Evolutionary conservation across 2,888 invertebrate species (phyloP).

Genomic region (Deilephila elpenor): DNA sequence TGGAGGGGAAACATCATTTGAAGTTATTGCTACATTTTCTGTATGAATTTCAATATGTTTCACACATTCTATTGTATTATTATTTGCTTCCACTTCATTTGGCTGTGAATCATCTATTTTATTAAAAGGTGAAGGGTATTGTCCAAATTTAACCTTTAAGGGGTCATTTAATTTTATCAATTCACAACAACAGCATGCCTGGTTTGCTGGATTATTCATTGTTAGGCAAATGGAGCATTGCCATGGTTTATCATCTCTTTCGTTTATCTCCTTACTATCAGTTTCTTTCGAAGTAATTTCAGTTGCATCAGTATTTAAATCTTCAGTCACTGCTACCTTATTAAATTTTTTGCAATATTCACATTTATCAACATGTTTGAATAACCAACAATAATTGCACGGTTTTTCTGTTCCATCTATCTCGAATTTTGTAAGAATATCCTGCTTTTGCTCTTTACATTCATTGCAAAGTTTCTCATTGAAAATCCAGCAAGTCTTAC

Average conservation of each 20-base stretch:
- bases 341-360: conserved; percentile 50
- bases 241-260: conserved; percentile 46
- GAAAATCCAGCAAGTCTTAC: conserved; percentile 51
- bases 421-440: neutral
- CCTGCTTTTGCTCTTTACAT: conserved; percentile 36
- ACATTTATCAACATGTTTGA: conserved; percentile 51
- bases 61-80: conserved; percentile 17
- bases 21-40: conserved; percentile 30
- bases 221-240: conserved; percentile 60
- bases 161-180: conserved; percentile 28
- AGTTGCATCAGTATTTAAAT: neutral
- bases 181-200: conserved; percentile 61
- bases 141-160: conserved; percentile 26
- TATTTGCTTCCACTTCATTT: conserved; percentile 24
- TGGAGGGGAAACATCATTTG: conserved; percentile 39
- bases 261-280: conserved; percentile 7
- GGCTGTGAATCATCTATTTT: neutral
- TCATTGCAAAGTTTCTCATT: conserved; percentile 44
- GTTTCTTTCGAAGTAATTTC: neutral
- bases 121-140: conserved; percentile 26
- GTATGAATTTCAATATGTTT: conserved; percentile 1
- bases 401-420: conserved; percentile 4
- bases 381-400: conserved; percentile 63
- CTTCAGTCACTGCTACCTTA: conserved; percentile 15
- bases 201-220: conserved; percentile 47